Conservation (phyloP, 1,140 invertebrate species). For the Helicoverpa zea region DNA sequence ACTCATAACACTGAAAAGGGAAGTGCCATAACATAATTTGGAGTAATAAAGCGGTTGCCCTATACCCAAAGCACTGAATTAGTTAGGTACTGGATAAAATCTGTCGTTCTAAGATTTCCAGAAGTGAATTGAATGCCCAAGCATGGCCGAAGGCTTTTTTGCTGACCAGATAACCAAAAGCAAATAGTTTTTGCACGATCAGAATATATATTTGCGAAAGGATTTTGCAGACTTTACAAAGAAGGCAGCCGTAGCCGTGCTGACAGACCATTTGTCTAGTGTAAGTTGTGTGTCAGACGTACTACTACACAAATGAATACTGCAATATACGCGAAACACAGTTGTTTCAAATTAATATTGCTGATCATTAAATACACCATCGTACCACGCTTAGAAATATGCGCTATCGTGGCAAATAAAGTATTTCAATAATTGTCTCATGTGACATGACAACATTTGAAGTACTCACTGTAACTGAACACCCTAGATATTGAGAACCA, state of each 20-base stretch:
- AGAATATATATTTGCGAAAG: slow-evolving; percentile 38
- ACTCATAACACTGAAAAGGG: slow-evolving; percentile 26
- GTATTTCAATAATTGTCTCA: not conserved
- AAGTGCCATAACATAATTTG: slow-evolving; percentile 12
- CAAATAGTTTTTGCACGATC: slow-evolving; percentile 46
- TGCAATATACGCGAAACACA: too few species aligned
- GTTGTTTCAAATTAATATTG: not conserved
- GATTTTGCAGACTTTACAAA: slow-evolving; percentile 40
- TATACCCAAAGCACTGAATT: too few species aligned
- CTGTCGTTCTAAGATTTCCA: too few species aligned
- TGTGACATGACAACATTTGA: not conserved
- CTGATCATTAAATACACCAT: not conserved
- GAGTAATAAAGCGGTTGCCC: not conserved
- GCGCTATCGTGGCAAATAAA: not conserved
- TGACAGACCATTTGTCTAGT: slow-evolving; percentile 45
- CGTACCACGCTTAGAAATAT: not conserved
- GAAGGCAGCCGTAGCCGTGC: slow-evolving; percentile 11
- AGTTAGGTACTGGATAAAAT: too few species aligned
- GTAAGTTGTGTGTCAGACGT: not conserved
- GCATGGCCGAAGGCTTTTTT: too few species aligned
- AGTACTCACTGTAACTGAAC: slow-evolving; percentile 60
- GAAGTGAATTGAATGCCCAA: too few species aligned
- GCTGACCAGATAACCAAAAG: not conserved
- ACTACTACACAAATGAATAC: too few species aligned
- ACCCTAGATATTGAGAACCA: slow-evolving; percentile 74